Conservation (phyloP, 2,113 vertebrate genomes). For the Sorex fumeus region DNA sequence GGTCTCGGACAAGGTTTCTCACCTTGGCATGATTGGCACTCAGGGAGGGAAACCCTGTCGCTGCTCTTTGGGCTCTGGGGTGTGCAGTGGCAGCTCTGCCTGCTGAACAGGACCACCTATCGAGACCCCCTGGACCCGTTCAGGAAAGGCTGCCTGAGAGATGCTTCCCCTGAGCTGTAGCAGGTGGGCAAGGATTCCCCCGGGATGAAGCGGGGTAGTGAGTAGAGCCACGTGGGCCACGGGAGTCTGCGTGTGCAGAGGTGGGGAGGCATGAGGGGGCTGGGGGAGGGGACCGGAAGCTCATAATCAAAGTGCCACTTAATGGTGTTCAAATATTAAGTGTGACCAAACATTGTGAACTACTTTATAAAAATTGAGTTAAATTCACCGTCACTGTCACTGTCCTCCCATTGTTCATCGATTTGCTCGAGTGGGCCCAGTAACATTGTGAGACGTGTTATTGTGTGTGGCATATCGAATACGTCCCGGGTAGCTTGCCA, state of each 20-base stretch:
- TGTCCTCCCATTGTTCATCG: no score
- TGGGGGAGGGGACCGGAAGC: neutral
- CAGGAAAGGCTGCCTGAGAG: neutral
- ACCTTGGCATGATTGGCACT: neutral
- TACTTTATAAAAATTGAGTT: no score
- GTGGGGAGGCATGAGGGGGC: neutral
- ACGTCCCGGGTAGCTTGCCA: no score
- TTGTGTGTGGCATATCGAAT: no score
- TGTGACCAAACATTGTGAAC: no score
- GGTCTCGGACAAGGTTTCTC: neutral
- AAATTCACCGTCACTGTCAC: no score
- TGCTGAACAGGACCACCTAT: neutral
- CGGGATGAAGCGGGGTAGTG: neutral
- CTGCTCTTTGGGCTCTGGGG: no score
- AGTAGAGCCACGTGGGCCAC: neutral
- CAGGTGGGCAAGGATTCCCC: neutral
- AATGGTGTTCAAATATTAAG: no score
- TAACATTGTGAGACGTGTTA: no score
- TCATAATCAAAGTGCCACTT: neutral
- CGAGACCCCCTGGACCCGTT: neutral
- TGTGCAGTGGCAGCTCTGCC: no score
- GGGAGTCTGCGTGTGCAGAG: no score
- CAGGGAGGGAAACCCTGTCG: neutral
- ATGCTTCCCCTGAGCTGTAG: neutral
- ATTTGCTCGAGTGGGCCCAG: no score